Evolutionary conservation across 2,888 invertebrate species (phyloP), one percentile per base, ranked within the genome.

Genomic region (Aphelenchoides bicaudatus): DNA sequence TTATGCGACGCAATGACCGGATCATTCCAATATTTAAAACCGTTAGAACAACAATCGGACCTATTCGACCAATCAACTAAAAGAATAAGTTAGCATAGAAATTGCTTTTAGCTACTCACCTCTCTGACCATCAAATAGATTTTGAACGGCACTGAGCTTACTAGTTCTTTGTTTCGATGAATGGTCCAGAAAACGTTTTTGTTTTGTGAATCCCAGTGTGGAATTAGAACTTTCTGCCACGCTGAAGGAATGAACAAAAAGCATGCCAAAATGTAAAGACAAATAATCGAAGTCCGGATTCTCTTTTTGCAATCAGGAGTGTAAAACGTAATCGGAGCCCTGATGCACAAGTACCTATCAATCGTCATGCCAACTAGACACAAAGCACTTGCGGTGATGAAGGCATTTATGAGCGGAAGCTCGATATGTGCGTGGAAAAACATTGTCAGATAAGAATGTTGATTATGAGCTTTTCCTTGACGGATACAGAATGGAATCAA

Each of bases 401-500:
- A 80, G 8, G 80, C 77, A 67, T 83, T 82, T 39, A 82, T 80
- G 27, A 82, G 59, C 0, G 81, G 80, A 23, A 82, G 75, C 61
- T 82, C 82, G 43, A 82, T 59, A 67, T 82, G 80, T 3, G 82
- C 80, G 57, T 79, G 79, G 68, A 81, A 81, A 63, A 79, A 80
- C 65, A 87, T 87, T 63, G 86, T 85, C 0, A 84, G 80, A 69
- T 85, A 83, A 68, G 83, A 84, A 0, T 58, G 66, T 82, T 59
- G 57, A 53, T 52, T 47, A 38, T 65, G 59, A 25, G 50, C 48
- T 10, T 63, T 58, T 2, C 72, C 73, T 39, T 75, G 70, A 2
- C 74, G 64, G 3, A 75, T n/a, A 19, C 72, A 58, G 56, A 75
- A 75, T 5, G 75, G 75, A 58, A 87, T 84, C 64, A 86, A 86